A percentile compares a stretch with the other conserved stretches of the same genome.
These are phyloP conservation scores for Antigone vipio DNA, from an alignment of 2,113 vertebrate genomes.

Conservation along the genomic window DNA sequence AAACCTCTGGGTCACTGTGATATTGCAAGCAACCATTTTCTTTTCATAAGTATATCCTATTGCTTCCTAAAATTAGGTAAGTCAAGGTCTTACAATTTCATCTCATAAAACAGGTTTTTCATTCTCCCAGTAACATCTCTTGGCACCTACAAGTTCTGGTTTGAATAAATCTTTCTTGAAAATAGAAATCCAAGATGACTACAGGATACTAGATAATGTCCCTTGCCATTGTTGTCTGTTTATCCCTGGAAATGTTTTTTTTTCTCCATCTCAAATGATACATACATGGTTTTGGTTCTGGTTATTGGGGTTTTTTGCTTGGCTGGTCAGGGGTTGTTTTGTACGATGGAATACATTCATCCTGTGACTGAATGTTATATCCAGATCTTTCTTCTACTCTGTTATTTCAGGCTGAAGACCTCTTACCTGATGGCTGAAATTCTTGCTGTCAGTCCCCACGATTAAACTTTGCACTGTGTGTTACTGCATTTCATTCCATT, in stretches of 20 bases:
- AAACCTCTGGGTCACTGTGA: background rate
- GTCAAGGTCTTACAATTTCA: background rate
- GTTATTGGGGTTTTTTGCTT: fast-evolving
- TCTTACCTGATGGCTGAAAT: background rate
- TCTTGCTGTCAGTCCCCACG: background rate
- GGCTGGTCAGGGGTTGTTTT: fast-evolving
- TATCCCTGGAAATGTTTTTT: background rate
- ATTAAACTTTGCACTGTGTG: background rate
- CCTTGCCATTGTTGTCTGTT: background rate
- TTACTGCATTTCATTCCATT: background rate
- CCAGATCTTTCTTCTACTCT: background rate
- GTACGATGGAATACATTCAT: fast-evolving
- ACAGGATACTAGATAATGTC: background rate
- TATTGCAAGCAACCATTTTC: background rate
- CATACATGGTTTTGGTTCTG: background rate
- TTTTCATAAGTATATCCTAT: background rate
- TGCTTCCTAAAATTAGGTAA: background rate
- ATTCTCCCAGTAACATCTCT: background rate
- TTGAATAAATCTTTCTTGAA: background rate
- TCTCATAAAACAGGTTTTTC: background rate
- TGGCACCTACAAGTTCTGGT: background rate
- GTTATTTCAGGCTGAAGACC: background rate
- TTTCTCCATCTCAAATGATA: background rate
- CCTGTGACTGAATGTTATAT: background rate
- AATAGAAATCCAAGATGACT: background rate